phyloP scores from a whole-genome alignment of 53 echinoderm and acorn worm species.

The Zoroaster sp. region DNA sequence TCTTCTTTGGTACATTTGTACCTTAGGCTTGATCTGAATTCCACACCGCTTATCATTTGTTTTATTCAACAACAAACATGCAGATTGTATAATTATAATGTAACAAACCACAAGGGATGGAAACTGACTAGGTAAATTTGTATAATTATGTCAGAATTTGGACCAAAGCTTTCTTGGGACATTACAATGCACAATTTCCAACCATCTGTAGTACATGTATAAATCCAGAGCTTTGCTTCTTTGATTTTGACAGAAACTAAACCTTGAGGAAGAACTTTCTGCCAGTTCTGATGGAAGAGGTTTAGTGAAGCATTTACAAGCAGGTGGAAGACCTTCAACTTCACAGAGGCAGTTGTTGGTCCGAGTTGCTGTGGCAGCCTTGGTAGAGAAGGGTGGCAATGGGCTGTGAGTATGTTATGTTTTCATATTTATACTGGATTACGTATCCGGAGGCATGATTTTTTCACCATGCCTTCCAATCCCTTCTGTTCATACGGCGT shows the following conservation, averaged over 20 bases:
- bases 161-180: neutral
- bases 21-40: too few relatives aligned
- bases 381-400: neutral
- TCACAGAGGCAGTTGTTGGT: neutral
- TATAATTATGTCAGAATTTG: too few relatives aligned
- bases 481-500: neutral
- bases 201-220: neutral
- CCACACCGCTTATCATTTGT: too few relatives aligned
- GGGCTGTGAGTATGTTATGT: constrained; percentile 1
- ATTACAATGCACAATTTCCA: neutral
- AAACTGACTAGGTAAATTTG: too few relatives aligned
- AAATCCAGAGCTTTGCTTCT: neutral
- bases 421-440: neutral
- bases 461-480: neutral
- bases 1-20: too few relatives aligned
- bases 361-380: constrained; percentile 2
- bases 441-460: neutral
- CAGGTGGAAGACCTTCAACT: constrained; percentile 14
- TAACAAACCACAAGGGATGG: too few relatives aligned
- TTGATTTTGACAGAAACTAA: neutral
- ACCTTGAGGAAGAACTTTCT: constrained; percentile 10
- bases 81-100: too few relatives aligned
- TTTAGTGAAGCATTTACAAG: neutral
- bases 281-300: neutral
- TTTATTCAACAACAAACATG: too few relatives aligned